Conservation (phyloP, 2,797 vertebrate genomes). For the Hydrophis major region DNA sequence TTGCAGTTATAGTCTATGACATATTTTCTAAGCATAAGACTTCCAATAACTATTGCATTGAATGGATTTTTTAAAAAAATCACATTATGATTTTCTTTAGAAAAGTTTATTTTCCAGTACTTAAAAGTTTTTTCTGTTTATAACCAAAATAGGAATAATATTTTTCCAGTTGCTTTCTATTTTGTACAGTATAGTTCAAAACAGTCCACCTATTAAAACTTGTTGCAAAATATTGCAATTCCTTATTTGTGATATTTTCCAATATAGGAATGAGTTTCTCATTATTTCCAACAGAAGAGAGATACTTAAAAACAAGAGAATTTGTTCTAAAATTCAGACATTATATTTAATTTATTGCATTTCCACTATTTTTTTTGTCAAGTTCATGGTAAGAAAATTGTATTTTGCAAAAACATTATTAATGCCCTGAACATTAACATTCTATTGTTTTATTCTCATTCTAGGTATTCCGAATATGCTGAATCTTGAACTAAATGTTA, state of each 20-base stretch:
- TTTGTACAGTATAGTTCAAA: neutral
- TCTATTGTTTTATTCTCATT: neutral
- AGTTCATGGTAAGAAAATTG: neutral
- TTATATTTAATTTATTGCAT: neutral
- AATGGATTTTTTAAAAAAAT: neutral
- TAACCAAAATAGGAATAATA: neutral
- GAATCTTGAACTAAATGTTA: neutral
- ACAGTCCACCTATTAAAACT: neutral
- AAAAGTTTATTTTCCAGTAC: neutral
- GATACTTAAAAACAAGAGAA: neutral
- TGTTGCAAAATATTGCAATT: neutral
- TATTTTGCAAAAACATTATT: neutral
- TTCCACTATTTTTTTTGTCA: neutral
- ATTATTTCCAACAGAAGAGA: neutral
- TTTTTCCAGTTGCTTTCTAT: neutral
- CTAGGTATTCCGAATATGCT: neutral
- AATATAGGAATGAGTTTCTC: neutral
- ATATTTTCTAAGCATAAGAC: neutral
- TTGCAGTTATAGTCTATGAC: neutral
- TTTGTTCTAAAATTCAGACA: neutral
- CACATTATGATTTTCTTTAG: neutral
- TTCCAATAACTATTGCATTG: neutral
- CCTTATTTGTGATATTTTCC: neutral
- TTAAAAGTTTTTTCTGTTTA: neutral
- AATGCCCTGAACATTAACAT: neutral